A percentile compares a stretch with the other conserved stretches of the same genome.
These are phyloP conservation scores for Tretioscincus oriximinensis DNA, from an alignment of 2,113 vertebrate genomes.

Conservation along the genomic window DNA sequence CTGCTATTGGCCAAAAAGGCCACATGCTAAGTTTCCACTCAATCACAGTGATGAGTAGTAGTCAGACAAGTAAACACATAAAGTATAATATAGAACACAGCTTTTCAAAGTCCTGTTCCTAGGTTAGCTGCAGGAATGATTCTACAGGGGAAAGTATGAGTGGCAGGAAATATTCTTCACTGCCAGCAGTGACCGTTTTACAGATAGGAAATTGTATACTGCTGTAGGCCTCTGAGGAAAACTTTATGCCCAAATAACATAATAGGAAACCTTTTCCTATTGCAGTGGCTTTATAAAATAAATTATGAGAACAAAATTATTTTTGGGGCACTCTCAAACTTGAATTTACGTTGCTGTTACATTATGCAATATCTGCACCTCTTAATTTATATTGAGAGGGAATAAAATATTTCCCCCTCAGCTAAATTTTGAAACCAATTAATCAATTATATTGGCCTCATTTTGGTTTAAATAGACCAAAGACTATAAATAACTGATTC, in stretches of 20 bases:
- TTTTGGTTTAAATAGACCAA: neutral
- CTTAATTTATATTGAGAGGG: conserved; percentile 39
- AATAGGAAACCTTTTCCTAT: conserved; percentile 49
- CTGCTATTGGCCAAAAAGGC: conserved; percentile 53
- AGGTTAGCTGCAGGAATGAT: too few species aligned
- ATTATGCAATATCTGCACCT: conserved; percentile 26
- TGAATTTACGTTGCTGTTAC: conserved; percentile 45
- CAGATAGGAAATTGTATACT: too few species aligned
- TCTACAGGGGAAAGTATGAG: too few species aligned
- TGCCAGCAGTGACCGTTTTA: too few species aligned
- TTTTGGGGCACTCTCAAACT: conserved; percentile 47
- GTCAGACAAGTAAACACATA: too few species aligned
- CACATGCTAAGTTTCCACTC: too few species aligned
- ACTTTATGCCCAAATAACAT: neutral
- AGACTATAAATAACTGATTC: neutral
- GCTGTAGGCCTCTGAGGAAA: conserved; percentile 11
- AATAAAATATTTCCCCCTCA: conserved; percentile 28
- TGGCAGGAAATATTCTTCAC: too few species aligned
- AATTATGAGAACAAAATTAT: conserved; percentile 25
- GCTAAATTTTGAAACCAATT: conserved; percentile 26
- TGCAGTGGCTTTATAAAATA: conserved; percentile 48
- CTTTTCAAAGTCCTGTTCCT: too few species aligned
- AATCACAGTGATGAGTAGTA: too few species aligned
- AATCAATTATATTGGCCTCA: conserved; percentile 27
- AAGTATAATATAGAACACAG: too few species aligned